Evolutionary conservation across 2,888 invertebrate genomes (phyloP).

Genomic region (Bursaphelenchus okinawaensis): DNA sequence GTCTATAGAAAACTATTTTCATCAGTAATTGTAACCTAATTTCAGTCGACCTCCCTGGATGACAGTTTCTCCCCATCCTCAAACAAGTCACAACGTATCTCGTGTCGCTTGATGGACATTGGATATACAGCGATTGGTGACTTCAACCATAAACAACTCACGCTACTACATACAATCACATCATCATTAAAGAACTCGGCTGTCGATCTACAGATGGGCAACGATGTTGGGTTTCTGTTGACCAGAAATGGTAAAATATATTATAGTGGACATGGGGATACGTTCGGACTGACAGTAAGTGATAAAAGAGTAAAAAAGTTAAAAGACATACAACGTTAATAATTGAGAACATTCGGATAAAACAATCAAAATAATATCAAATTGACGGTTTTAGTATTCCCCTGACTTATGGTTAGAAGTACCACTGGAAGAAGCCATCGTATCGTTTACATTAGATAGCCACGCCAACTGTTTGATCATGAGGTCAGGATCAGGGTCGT

Average conservation of each 20-base stretch:
- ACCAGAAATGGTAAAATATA: slow-evolving; percentile 85
- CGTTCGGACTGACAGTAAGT: slow-evolving; percentile 64
- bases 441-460: slow-evolving; percentile 40
- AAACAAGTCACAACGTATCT: slow-evolving; percentile 20
- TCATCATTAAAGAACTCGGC: slow-evolving; percentile 57
- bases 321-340: too few relatives aligned
- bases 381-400: slow-evolving; percentile 31
- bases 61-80: slow-evolving; percentile 43
- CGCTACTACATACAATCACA: slow-evolving; percentile 38
- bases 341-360: too few relatives aligned
- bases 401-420: slow-evolving; percentile 46
- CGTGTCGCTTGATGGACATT: slow-evolving; percentile 27
- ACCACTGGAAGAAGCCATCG: slow-evolving; percentile 45
- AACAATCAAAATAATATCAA: neutral
- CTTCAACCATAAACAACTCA: slow-evolving; percentile 28
- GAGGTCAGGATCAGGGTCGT: slow-evolving; percentile 50
- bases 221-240: slow-evolving; percentile 86
- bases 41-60: slow-evolving; percentile 44
- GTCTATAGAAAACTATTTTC: neutral
- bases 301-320: too few relatives aligned
- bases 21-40: neutral
- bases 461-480: slow-evolving; percentile 37
- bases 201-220: slow-evolving; percentile 77
- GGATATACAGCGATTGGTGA: slow-evolving; percentile 45
- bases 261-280: slow-evolving; percentile 77